Percentiles rank a stretch among this genome's conserved stretches.
These are phyloP conservation scores for Himalopsyche kuldschensis DNA, from an alignment of 2,888 invertebrate genomes.

Conservation along the genomic window DNA sequence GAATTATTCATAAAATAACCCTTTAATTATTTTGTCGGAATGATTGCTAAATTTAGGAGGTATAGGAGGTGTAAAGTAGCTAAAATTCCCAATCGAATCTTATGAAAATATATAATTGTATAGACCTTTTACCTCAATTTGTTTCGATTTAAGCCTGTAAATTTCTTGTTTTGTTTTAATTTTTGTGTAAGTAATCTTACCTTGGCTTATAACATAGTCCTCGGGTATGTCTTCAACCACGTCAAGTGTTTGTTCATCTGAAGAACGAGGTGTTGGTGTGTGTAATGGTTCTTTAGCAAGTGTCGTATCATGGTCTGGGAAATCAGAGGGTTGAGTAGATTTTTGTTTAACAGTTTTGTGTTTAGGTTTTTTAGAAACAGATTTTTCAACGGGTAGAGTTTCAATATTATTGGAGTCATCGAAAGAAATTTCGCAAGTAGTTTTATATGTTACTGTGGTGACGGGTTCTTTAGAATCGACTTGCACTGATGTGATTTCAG, in stretches of 20 bases:
- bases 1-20: no score
- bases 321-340: neutral
- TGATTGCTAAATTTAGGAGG: no score
- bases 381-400: slow-evolving; percentile 41
- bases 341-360: slow-evolving; percentile 48
- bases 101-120: no score
- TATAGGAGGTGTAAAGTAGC: no score
- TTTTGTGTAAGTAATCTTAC: neutral
- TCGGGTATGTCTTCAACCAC: slow-evolving; percentile 42
- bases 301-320: slow-evolving; percentile 42
- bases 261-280: neutral
- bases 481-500: slow-evolving; percentile 41
- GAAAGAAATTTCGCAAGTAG: no score
- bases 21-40: no score
- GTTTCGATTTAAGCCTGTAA: neutral
- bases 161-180: neutral
- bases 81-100: no score
- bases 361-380: slow-evolving; percentile 46
- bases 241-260: neutral
- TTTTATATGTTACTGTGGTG: slow-evolving; percentile 40
- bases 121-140: no score
- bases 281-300: neutral
- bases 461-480: slow-evolving; percentile 44
- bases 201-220: slow-evolving; percentile 31
- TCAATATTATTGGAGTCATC: no score